Conservation (phyloP, 2,113 vertebrate genomes). For the Galbula dea region DNA sequence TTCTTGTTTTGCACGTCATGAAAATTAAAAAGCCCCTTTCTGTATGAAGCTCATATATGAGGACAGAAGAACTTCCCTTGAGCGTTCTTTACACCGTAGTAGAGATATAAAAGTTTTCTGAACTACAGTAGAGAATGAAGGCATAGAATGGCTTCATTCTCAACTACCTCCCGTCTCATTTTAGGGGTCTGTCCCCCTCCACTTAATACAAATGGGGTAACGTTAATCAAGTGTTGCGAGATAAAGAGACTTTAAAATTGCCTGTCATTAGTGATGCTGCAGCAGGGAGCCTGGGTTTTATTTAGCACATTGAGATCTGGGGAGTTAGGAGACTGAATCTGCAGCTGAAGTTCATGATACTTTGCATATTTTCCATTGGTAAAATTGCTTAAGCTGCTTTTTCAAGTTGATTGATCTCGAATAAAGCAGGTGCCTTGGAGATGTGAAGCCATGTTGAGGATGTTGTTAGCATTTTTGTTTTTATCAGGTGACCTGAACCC, state of each 20-base stretch:
- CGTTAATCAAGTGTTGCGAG: not conserved
- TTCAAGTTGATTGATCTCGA: not conserved
- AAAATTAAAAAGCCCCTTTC: not conserved
- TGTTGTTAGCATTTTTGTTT: not conserved
- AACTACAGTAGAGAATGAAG: not conserved
- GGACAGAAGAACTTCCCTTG: not conserved
- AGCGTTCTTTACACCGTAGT: not conserved
- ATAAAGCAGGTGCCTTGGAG: not conserved
- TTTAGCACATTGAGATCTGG: not conserved
- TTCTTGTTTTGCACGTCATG: rapidly evolving
- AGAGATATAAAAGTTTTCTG: not conserved
- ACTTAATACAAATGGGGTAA: not conserved
- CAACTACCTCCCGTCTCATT: not conserved
- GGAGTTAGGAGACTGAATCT: not conserved
- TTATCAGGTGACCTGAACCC: not conserved
- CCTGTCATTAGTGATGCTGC: not conserved
- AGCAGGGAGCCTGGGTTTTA: not conserved
- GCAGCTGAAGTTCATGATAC: not conserved
- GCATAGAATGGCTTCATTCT: not conserved
- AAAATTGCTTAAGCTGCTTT: not conserved
- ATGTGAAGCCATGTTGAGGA: not conserved
- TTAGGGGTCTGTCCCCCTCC: not conserved
- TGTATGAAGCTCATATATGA: not conserved
- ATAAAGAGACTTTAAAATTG: not conserved
- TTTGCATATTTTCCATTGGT: not conserved